These are phyloP conservation scores for Zaprionus kolodkinae DNA, from an alignment of 1,140 invertebrate genomes.

Conservation along the genomic window DNA sequence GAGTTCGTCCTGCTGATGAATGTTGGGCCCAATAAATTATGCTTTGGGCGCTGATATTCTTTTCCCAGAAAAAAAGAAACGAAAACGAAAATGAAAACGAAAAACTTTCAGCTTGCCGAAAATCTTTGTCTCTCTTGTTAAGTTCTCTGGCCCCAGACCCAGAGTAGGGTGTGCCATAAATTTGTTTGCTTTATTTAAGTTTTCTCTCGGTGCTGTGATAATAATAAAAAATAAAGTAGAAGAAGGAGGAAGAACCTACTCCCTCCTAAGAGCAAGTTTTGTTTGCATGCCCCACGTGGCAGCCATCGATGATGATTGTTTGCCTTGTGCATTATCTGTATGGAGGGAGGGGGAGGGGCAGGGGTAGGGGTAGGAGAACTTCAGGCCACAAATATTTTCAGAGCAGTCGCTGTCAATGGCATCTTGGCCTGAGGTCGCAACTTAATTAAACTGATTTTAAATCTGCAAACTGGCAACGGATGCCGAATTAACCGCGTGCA, in stretches of 20 bases:
- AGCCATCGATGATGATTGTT: slow-evolving; percentile 52
- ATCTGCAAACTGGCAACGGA: slow-evolving; percentile 11
- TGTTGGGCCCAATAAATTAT: slow-evolving; percentile 77
- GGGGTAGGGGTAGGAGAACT: slow-evolving; percentile 2
- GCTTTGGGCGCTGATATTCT: slow-evolving; percentile 60
- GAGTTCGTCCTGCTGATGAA: slow-evolving; percentile 77
- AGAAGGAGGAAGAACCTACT: neutral
- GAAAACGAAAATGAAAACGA: neutral
- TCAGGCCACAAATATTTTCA: slow-evolving; percentile 49
- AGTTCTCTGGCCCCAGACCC: neutral
- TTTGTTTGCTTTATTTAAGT: slow-evolving; percentile 81
- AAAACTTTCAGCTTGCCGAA: slow-evolving; percentile 22
- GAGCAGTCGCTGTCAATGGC: slow-evolving; percentile 30
- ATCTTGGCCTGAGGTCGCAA: slow-evolving; percentile 28
- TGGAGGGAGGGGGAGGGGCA: too few relatives aligned
- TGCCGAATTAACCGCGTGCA: slow-evolving; percentile 59
- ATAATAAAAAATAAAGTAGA: slow-evolving; percentile 47
- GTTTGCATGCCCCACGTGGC: slow-evolving; percentile 26
- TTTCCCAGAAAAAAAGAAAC: neutral
- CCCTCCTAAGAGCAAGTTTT: slow-evolving; percentile 11
- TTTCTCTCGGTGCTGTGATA: slow-evolving; percentile 59
- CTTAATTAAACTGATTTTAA: slow-evolving; percentile 69
- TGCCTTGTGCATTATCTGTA: slow-evolving; percentile 54
- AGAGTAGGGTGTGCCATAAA: slow-evolving; percentile 55
- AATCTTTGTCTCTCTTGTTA: slow-evolving; percentile 16